Base-by-base conservation (phyloP, 2,888 invertebrate species). In the Dryomyza anilis region DNA sequence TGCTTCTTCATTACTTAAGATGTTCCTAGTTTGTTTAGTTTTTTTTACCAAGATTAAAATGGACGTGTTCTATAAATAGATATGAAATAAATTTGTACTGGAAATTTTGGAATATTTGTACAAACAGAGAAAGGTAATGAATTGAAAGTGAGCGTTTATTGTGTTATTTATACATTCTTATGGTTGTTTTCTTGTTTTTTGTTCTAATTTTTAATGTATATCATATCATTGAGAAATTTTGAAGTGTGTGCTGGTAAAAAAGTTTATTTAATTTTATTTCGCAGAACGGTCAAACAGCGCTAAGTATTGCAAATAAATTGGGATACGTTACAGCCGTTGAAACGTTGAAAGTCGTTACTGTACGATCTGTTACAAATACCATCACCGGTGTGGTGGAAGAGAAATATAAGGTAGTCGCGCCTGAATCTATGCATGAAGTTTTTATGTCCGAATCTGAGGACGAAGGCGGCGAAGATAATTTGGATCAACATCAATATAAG, bases 401-500 rank as follows among this genome's bases (percentile, higher is more conserved):
- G 81, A 95, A 96, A 84, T 98, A 98, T 85, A 92, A 94, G 84
- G 96, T 99, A 58, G 93, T 96, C 69, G 95, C 96, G 60, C 99
- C 99, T 0, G 99, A 99, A 85, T 93, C 95, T 71, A 96, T 99
- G 95, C 98, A 98, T 83, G 99, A 99, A 84, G 94, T 96, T 10
- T 94, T 98, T 84, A 94, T 99, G 90, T 96, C 96, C 23, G 99
- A 99, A 84, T 98, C 97, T 0, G 99, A 99, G 82, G 98, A 99
- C 85, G 98, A 99, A 88, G 96, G 95, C 85, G 96, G 95, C 90
- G 81, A 86, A 79, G 88, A 84, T 58, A 76, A 76, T 57, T 73
- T 79, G n/a, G 81, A 81, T 78, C 91, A 92, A 80, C 88, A 89
- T 72, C 71, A 80, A 71, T 92, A 92, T 80, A 89, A 90, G 75